Evolutionary conservation across 1,140 invertebrate species (phyloP), one percentile per base, ranked within the genome.

Genomic region (Dufourea novaeangliae): DNA sequence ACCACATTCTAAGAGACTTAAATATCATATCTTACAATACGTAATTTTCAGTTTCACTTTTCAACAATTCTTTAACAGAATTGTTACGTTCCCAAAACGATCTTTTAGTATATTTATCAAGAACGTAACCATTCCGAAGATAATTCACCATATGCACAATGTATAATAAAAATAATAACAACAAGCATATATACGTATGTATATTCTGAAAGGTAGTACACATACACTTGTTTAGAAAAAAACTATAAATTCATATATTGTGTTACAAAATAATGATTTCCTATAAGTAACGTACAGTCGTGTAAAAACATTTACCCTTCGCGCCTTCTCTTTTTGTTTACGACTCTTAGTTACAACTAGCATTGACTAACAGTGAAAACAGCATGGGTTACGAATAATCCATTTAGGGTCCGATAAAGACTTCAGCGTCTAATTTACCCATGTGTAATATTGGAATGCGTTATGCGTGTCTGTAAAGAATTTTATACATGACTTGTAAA

Each of bases 401-500:
- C 79, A 85, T 78, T 84, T 69, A 81, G 41, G 39, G 14, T 34
- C 50, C 71, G 12, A 25, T 44, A 29, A 59, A 29, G 27, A 46
- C 27, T 32, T 41, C 6, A 14, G 22, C 25, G 14, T 76, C 32
- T 41, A 52, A 57, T 46, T 52, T 70, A 70, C 14, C 3, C 29
- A 22, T 4, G 41, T 77, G 12, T 41, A 56, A 44, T 37, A 54
- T 3, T 39, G 27, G 12, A 17, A 41, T 69, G 27, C 25, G 54
- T 61, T 50, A 41, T 50, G 20, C 17, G 25, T 32, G 29, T 78
- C 63, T 61, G 50, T 77, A 80, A 52, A 71, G 41, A 76, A 76
- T 85, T 85, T 86, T 86, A 78, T 85, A 86, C 52, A 64, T 75
- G 63, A 86, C 68, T 59, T 78, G 68, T 85, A 81, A 86, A 72